Percentiles rank a stretch among this genome's conserved stretches.
phyloP scores from a whole-genome alignment of 2,888 invertebrate species.

The Coelinius sp. region DNA sequence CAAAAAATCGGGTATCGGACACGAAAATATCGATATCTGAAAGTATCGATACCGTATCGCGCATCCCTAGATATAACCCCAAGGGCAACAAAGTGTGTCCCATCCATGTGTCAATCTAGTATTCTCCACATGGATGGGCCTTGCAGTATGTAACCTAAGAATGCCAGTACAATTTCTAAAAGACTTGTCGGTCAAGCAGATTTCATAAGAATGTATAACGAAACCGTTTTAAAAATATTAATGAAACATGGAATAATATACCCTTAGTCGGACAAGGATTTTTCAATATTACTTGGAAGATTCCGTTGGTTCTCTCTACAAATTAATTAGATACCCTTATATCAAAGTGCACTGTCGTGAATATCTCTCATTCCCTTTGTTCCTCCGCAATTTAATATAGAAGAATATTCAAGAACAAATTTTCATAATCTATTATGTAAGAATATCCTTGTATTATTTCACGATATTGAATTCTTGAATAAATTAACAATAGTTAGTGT shows the following conservation, averaged over 20 bases:
- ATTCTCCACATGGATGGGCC: not conserved
- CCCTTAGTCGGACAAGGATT: not conserved
- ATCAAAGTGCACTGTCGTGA: not conserved
- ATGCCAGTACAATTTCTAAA: constrained; percentile 52
- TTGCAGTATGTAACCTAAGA: constrained; percentile 57
- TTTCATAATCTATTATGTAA: not conserved
- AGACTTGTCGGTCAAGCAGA: constrained; percentile 36
- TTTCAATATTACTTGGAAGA: not conserved
- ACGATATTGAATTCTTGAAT: constrained; percentile 26
- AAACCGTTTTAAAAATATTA: not conserved
- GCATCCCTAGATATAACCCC: too few relatives aligned
- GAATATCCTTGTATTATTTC: constrained; percentile 27
- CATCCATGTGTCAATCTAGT: too few relatives aligned
- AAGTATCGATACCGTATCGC: too few relatives aligned
- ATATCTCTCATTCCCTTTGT: not conserved
- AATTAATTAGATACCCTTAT: not conserved
- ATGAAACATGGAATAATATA: not conserved
- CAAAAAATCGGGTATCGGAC: too few relatives aligned
- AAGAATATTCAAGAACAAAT: not conserved
- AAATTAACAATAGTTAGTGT: not conserved
- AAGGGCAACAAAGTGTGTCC: too few relatives aligned
- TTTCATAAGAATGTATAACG: not conserved
- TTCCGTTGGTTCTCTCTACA: not conserved
- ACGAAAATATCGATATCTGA: too few relatives aligned
- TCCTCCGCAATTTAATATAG: not conserved